A percentile compares a stretch with the other conserved stretches of the same genome.
These are phyloP conservation scores for Xestia c-nigrum DNA, from an alignment of 2,888 invertebrate genomes.

Conservation along the genomic window DNA sequence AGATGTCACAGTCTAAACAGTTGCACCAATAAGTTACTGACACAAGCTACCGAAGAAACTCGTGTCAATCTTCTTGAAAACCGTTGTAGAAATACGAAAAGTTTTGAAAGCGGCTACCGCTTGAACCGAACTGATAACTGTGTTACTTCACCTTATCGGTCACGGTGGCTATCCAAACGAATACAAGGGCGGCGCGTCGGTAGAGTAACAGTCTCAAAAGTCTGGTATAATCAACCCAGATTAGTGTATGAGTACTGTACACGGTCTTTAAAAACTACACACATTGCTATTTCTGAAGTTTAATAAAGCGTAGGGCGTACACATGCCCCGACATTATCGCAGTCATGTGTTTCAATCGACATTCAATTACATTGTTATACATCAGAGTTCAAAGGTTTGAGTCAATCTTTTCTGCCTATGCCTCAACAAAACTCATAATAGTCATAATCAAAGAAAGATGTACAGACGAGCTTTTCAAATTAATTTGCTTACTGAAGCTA, in stretches of 20 bases:
- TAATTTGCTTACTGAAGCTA: background rate
- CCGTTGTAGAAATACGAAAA: background rate
- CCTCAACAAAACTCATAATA: background rate
- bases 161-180: background rate
- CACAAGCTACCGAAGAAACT: background rate
- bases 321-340: background rate
- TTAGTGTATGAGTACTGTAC: background rate
- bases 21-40: conserved; percentile 25
- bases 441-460: background rate
- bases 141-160: background rate
- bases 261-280: background rate
- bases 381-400: background rate
- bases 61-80: background rate
- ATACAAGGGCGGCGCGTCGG: background rate
- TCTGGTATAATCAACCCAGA: background rate
- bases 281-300: background rate
- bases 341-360: background rate
- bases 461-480: background rate
- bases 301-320: background rate
- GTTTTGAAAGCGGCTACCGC: background rate
- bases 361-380: background rate
- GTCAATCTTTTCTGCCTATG: background rate
- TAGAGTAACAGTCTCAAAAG: background rate
- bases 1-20: conserved; percentile 20
- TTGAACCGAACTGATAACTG: background rate